Base-by-base conservation (phyloP, 1,140 invertebrate species). In the Magallana angulata region DNA sequence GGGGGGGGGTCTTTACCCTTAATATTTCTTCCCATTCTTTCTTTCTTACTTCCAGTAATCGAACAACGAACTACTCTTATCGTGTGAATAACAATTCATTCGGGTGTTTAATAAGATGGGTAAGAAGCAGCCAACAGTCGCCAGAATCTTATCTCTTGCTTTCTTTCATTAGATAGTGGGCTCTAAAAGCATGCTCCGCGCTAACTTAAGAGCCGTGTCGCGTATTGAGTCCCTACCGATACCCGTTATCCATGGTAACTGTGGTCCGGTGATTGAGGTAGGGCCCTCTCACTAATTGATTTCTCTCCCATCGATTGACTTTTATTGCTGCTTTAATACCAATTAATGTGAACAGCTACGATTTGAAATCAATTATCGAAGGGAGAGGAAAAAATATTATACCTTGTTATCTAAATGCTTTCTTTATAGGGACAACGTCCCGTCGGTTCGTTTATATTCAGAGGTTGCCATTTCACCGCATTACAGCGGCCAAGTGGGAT, bases 261-360 rank as follows among this genome's bases (percentile, higher is more conserved):
- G 60, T 64, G 7, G 18, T 64, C 60, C 18, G 60, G 60, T 18
- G 64, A 71, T 30, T 24, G 24, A 30, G 11, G 9, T 30, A 2
- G 24, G 24, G 30, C 24, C 68, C 68, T 30, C 68, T 76, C 68
- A 14, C 9, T 76, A 76, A 76, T 76, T 76, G 68, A 76, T 76
- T 30, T 24, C 24, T 18, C 24, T 76, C 68, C 68, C 68, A 76
- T 76, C 68, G 68, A 76, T 76, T 76, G 68, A 76, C 68, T 30
- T 76, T 76, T 76, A 76, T 76, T 76, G 18, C 68, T 76, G 68
- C 36, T 76, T 76, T 76, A 76, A 76, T 30, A 76, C 68, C 24
- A 76, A 76, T 76, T 76, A 76, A 76, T 24, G 68, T 30, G 68
- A 76, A 30, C 11, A 30, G 68, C 30, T 76, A 30, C 68, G 68